Percentiles rank a stretch among this genome's conserved stretches.
These are phyloP conservation scores for Pimephales promelas DNA, from an alignment of 2,113 vertebrate species.

Conservation along the genomic window DNA sequence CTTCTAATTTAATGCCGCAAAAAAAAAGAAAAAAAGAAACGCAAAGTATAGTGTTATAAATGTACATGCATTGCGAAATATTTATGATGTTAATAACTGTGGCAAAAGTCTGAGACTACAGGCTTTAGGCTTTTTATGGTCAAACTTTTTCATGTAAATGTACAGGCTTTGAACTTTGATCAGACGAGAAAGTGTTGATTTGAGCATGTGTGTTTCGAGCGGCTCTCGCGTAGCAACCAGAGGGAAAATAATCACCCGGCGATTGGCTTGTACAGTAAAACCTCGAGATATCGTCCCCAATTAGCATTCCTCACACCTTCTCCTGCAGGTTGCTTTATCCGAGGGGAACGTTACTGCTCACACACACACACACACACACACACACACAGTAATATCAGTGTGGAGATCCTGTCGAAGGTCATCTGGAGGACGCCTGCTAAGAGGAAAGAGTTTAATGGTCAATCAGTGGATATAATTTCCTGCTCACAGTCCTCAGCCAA, in stretches of 20 bases:
- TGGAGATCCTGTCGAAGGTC: constrained; percentile 65
- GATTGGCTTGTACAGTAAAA: constrained; percentile 62
- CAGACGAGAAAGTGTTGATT: no score
- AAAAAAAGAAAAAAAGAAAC: no score
- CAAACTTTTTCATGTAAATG: not conserved
- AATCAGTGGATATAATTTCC: not conserved
- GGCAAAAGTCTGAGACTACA: not conserved
- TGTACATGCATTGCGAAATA: no score
- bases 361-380: no score
- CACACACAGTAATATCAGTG: no score
- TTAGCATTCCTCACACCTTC: constrained; percentile 73
- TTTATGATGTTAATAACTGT: no score
- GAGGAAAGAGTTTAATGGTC: constrained; percentile 23
- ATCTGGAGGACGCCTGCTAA: constrained; percentile 69
- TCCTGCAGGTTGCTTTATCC: constrained; percentile 62
- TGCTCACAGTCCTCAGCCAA: not conserved
- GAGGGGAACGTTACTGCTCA: constrained; percentile 42
- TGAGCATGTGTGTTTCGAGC: not conserved
- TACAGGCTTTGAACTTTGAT: not conserved
- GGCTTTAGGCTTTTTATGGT: not conserved
- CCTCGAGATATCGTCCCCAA: constrained; percentile 62
- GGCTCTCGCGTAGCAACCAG: constrained; percentile 70
- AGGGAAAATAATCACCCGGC: constrained; percentile 71
- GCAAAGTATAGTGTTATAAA: no score
- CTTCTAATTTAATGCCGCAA: no score